A percentile compares a stretch with the other conserved stretches of the same genome.
These are phyloP conservation scores for Lithodes maja DNA, from an alignment of 2,888 invertebrate species.

Conservation along the genomic window DNA sequence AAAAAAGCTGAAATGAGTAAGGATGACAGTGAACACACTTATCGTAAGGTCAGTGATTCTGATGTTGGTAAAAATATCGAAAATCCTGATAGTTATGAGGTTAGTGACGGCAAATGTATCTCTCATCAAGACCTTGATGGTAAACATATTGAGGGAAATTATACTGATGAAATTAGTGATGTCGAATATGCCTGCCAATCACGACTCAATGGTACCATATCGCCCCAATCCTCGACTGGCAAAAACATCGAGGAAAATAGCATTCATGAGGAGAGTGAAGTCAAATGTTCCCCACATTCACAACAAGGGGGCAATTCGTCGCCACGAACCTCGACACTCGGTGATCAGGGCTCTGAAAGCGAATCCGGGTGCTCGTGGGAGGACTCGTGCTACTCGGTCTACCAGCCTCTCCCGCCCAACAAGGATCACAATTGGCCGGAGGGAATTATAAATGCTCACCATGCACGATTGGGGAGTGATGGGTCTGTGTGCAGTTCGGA, in stretches of 20 bases:
- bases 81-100: background rate
- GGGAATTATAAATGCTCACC: background rate
- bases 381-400: constrained; percentile 58
- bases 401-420: constrained; percentile 30
- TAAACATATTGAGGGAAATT: no score
- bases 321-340: constrained; percentile 66
- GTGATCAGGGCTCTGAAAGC: constrained; percentile 63
- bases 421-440: constrained; percentile 24
- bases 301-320: constrained; percentile 16
- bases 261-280: no score
- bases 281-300: no score
- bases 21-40: no score
- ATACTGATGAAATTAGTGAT: constrained; percentile 29
- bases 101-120: background rate
- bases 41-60: no score
- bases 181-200: constrained; percentile 64
- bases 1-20: no score
- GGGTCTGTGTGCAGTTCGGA: constrained; percentile 56
- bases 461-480: constrained; percentile 50
- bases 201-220: constrained; percentile 39
- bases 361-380: constrained; percentile 59
- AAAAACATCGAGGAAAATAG: no score
- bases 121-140: no score
- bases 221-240: no score
- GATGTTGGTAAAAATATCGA: no score